A percentile compares a stretch with the other conserved stretches of the same genome.
Evolutionary conservation across 1,140 invertebrate genomes (phyloP).

Genomic region (Procambarus virginalis): DNA sequence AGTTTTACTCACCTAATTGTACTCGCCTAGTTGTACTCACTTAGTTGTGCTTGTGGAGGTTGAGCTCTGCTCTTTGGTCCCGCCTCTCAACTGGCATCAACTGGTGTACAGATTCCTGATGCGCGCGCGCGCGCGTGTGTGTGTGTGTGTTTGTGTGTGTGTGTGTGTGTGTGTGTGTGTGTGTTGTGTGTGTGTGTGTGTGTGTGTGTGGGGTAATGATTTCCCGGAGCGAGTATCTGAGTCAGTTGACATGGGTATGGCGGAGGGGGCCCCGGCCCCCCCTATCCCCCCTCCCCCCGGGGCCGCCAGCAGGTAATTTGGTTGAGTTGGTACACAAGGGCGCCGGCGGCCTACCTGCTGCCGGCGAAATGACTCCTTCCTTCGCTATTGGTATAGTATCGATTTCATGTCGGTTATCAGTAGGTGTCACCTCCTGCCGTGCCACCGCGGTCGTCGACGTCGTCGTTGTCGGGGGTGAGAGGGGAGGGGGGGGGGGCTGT

Average conservation of each 20-base stretch:
- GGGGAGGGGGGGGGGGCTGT: neutral
- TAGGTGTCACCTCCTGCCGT: neutral
- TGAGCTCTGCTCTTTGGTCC: too few relatives aligned
- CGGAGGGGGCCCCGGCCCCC: neutral
- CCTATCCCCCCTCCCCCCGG: too few relatives aligned
- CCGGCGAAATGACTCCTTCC: conserved; percentile 1
- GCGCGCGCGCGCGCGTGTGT: too few relatives aligned
- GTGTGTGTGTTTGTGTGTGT: too few relatives aligned
- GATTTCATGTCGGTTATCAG: conserved; percentile 14
- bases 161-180: conserved; percentile 32
- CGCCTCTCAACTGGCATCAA: too few relatives aligned
- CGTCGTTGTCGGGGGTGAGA: neutral
- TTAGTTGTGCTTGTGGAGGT: too few relatives aligned
- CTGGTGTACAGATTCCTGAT: too few relatives aligned
- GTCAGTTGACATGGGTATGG: neutral
- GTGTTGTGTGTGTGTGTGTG: conserved; percentile 32
- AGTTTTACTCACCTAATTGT: too few relatives aligned
- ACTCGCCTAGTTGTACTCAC: too few relatives aligned
- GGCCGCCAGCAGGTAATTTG: neutral
- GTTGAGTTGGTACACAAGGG: neutral
- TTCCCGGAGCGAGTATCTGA: neutral
- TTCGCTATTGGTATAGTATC: conserved; percentile 3
- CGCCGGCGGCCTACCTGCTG: neutral
- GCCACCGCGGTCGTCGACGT: neutral
- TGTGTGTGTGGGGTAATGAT: conserved; percentile 19